These are phyloP conservation scores for Pristionchus maxplancki DNA, from an alignment of 2,888 invertebrate species.

Conservation along the genomic window DNA sequence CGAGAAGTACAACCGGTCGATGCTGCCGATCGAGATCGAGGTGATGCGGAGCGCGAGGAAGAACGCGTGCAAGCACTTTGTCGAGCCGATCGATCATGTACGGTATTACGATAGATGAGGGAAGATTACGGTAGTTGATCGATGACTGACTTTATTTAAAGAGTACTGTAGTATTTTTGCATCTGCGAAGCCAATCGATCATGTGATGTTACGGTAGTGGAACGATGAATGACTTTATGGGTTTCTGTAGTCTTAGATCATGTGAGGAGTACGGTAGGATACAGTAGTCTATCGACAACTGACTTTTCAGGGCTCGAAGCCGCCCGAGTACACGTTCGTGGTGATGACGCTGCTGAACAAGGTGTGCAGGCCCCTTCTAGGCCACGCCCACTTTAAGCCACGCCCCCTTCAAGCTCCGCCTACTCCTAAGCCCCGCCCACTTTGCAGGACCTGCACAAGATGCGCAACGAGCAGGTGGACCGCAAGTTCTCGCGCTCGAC, in stretches of 20 bases:
- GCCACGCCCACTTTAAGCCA: background rate
- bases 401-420: background rate
- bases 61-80: constrained; percentile 65
- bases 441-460: constrained; percentile 64
- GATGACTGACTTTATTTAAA: background rate
- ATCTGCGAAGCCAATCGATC: no score
- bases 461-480: constrained; percentile 64
- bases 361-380: background rate
- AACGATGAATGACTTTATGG: background rate
- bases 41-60: constrained; percentile 64
- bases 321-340: constrained; percentile 65
- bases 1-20: constrained; percentile 69
- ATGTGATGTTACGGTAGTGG: background rate
- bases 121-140: background rate
- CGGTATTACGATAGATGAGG: constrained; percentile 47
- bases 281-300: background rate
- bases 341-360: constrained; percentile 68
- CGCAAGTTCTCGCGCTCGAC: constrained; percentile 66
- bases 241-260: background rate
- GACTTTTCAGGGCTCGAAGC: constrained; percentile 62
- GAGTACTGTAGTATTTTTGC: background rate
- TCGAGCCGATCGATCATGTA: constrained; percentile 66
- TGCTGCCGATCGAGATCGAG: constrained; percentile 67
- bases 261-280: no score
- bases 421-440: background rate